Conservation (phyloP, 2,888 invertebrate genomes). For the Hypsopygia costalis region DNA sequence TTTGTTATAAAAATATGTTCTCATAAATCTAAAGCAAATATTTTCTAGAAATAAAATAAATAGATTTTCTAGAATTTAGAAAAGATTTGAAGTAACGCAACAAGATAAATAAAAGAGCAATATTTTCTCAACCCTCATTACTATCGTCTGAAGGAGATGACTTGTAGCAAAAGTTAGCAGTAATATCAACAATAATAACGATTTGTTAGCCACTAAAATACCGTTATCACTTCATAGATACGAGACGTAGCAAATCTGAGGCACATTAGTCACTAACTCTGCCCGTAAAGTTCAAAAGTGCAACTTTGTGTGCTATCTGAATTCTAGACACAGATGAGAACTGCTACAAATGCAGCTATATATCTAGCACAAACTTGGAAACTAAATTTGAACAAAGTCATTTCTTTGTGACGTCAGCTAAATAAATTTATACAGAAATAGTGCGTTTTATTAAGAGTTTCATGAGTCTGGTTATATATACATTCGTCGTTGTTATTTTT, state of each 20-base stretch:
- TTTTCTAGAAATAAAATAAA: no score
- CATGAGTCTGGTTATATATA: no score
- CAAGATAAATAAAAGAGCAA: conserved; percentile 1
- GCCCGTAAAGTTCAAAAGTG: conserved; percentile 39
- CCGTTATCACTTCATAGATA: conserved; percentile 41
- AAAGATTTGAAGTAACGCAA: background rate
- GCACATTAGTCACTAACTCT: conserved; percentile 54
- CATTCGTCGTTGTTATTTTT: no score
- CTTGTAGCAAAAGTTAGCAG: conserved; percentile 6
- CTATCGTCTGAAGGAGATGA: conserved; percentile 2
- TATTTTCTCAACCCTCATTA: conserved; percentile 1
- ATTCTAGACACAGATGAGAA: conserved; percentile 38
- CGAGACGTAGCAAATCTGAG: conserved; percentile 39
- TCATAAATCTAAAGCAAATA: no score
- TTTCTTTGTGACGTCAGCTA: conserved; percentile 48
- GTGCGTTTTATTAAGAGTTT: conserved; percentile 27
- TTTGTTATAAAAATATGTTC: no score
- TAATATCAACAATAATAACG: conserved; percentile 9
- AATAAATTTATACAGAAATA: conserved; percentile 42
- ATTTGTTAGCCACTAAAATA: conserved; percentile 27
- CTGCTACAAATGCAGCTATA: conserved; percentile 51
- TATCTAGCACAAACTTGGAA: conserved; percentile 58
- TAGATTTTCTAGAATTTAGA: no score
- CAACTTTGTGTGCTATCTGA: conserved; percentile 59
- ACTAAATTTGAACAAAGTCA: conserved; percentile 48